Evolutionary conservation across 2,888 invertebrate species (phyloP).

Genomic region (Ormyrus rosae): DNA sequence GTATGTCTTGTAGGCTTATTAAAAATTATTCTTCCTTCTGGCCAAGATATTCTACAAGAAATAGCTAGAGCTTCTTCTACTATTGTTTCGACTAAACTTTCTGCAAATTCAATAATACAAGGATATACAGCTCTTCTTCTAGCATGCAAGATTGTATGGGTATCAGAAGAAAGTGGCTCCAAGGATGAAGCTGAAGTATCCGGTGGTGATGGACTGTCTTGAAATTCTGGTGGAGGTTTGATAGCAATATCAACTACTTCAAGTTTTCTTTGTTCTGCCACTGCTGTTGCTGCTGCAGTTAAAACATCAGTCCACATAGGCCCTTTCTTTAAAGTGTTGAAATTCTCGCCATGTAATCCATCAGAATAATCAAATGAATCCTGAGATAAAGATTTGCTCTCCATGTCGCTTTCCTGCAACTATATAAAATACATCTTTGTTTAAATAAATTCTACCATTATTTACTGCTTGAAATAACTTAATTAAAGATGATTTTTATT

Average conservation of each 20-base stretch:
- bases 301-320: conserved; percentile 79
- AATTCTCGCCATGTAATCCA: conserved; percentile 88
- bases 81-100: conserved; percentile 75
- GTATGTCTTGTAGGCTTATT: conserved; percentile 48
- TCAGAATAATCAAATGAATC: conserved; percentile 88
- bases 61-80: conserved; percentile 77
- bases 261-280: conserved; percentile 67
- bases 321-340: conserved; percentile 89
- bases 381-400: conserved; percentile 86
- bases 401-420: conserved; percentile 90
- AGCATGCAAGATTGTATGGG: conserved; percentile 54
- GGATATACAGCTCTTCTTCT: conserved; percentile 49
- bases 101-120: conserved; percentile 70
- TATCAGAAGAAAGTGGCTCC: conserved; percentile 67
- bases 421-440: conserved; percentile 65
- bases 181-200: conserved; percentile 71
- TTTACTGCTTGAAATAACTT: conserved; percentile 22
- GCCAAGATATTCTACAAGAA: conserved; percentile 75
- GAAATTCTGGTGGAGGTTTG: conserved; percentile 91
- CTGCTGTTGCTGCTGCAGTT: conserved; percentile 78
- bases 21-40: conserved; percentile 68
- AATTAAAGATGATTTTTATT: too few species aligned
- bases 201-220: conserved; percentile 79
- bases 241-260: conserved; percentile 79
- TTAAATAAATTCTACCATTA: not conserved